Evolutionary conservation across 1,140 invertebrate genomes (phyloP).

Genomic region (Anastatus disparis): DNA sequence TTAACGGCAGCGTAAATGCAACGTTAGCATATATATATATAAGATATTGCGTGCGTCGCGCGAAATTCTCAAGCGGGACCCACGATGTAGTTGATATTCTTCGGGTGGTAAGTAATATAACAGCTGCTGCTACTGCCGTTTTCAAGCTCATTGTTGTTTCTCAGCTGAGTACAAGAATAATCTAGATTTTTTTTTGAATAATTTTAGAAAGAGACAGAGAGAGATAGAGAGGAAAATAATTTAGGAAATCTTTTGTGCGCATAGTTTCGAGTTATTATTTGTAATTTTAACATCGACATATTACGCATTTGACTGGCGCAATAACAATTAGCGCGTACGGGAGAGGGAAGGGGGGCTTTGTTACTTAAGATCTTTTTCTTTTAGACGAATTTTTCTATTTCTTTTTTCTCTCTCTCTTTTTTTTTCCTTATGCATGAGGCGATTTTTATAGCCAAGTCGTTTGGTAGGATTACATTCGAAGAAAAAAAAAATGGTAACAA

Average conservation of each 20-base stretch:
- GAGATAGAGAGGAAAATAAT: not conserved
- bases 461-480: not conserved
- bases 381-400: not conserved
- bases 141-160: not conserved
- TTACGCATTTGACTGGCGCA: not conserved
- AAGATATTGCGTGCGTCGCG: too few species aligned
- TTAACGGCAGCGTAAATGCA: not conserved
- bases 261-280: constrained; percentile 22
- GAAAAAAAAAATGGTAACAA: not conserved
- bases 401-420: too few species aligned
- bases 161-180: not conserved
- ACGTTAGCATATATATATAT: too few species aligned
- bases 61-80: constrained; percentile 1
- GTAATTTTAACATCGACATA: constrained; percentile 15
- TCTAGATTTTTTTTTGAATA: constrained; percentile 10
- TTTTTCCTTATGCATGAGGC: not conserved
- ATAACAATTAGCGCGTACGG: not conserved
- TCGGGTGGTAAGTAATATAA: not conserved
- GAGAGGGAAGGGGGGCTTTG: too few species aligned
- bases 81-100: not conserved
- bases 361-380: not conserved
- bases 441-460: not conserved
- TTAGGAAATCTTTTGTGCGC: constrained; percentile 2
- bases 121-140: not conserved
- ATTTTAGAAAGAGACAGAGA: not conserved